Conservation (phyloP, 2,888 invertebrate species). For the Coelinius sp. region DNA sequence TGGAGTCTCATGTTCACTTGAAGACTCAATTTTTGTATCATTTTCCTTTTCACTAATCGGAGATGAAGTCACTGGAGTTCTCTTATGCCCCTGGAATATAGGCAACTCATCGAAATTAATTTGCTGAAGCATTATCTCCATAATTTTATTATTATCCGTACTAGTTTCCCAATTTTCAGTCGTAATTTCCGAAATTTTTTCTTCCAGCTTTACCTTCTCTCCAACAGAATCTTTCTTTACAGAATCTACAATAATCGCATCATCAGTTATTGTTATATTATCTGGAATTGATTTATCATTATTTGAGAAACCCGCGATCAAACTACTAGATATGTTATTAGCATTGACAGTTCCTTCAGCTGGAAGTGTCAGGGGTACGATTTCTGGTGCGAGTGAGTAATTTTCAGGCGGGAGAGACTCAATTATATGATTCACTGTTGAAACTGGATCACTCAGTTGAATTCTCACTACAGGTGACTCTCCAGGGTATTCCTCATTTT, state of each 20-base stretch:
- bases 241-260: slow-evolving; percentile 7
- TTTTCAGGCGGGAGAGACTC: slow-evolving; percentile 45
- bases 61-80: background rate
- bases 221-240: slow-evolving; percentile 1
- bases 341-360: slow-evolving; percentile 39
- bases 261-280: slow-evolving; percentile 16
- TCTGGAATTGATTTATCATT: slow-evolving; percentile 18
- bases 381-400: slow-evolving; percentile 41
- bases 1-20: background rate
- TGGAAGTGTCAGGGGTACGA: slow-evolving; percentile 49
- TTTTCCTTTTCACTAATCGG: background rate
- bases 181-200: background rate
- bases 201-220: background rate
- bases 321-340: slow-evolving; percentile 56
- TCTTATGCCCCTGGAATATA: background rate
- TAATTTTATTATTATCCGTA: background rate
- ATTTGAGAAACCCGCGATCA: slow-evolving; percentile 59
- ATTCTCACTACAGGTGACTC: slow-evolving; percentile 58
- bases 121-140: background rate
- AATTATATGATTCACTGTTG: slow-evolving; percentile 56
- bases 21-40: slow-evolving; percentile 9
- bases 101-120: slow-evolving; percentile 24
- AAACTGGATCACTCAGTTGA: slow-evolving; percentile 54
- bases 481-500: slow-evolving; percentile 32
- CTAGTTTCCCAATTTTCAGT: background rate